Conservation (phyloP, 2,888 invertebrate genomes). For the Drosophila subsilvestris region DNA sequence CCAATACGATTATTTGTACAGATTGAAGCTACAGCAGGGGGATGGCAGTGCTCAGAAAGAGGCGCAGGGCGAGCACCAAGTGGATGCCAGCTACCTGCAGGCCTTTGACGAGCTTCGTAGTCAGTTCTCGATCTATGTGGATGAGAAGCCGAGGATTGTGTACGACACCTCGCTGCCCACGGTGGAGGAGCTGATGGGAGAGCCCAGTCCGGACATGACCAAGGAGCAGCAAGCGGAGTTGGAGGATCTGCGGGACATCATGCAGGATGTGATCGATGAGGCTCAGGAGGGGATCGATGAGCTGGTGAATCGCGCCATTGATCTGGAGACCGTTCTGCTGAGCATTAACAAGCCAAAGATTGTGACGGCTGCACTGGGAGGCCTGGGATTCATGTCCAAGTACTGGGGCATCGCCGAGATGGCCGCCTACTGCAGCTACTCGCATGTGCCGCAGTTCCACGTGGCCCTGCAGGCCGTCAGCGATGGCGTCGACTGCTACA, state of each 20-base stretch:
- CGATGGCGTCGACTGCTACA: constrained; percentile 75
- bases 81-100: constrained; percentile 46
- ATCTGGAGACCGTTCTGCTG: constrained; percentile 60
- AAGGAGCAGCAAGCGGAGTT: constrained; percentile 60
- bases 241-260: constrained; percentile 64
- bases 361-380: constrained; percentile 59
- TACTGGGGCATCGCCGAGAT: constrained; percentile 44
- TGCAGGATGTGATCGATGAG: constrained; percentile 75
- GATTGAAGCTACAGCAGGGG: constrained; percentile 39
- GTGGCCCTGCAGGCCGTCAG: constrained; percentile 69
- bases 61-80: constrained; percentile 8
- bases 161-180: constrained; percentile 72
- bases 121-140: constrained; percentile 44
- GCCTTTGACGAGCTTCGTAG: constrained; percentile 57
- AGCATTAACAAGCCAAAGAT: constrained; percentile 74
- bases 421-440: constrained; percentile 78
- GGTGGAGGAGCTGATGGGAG: constrained; percentile 62
- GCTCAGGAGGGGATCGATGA: constrained; percentile 66
- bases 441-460: constrained; percentile 72
- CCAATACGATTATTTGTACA: constrained; percentile 69
- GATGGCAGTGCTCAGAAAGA: constrained; percentile 39
- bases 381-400: constrained; percentile 55
- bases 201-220: constrained; percentile 36
- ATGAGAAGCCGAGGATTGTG: constrained; percentile 40
- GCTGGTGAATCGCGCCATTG: constrained; percentile 61